Evolutionary conservation across 2,888 invertebrate species (phyloP), one percentile per base, ranked within the genome.

Genomic region (Tenthredo livida): DNA sequence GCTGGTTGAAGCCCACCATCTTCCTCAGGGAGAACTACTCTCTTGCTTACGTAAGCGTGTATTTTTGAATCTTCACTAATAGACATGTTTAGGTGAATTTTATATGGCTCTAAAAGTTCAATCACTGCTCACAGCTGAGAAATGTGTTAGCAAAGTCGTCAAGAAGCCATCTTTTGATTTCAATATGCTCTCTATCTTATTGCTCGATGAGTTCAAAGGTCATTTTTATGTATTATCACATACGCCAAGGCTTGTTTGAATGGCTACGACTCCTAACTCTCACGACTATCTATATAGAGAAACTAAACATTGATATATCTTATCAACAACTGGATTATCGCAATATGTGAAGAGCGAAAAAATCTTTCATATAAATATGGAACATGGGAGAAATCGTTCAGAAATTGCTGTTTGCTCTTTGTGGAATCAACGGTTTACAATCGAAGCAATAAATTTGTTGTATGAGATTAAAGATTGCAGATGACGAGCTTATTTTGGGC

Each of bases 1-100:
- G 89, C 90, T 29, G 91, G 88, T 70, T 86, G 84, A 29, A 90
- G 85, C 47, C 87, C 84, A 29, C 83, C 83, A 5, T 83, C 83
- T 47, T 83, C 83, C 29, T 89, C 85, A 3, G 87, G 86, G n/a
- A 91, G 86, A 77, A 91, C 88, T 15, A 87, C 87, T 85, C 87
- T 87, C 86, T 87, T 75, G 10, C 90, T 89, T 65, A 87, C 47
- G 61, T 89, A 90, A 78, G 89, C 87, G 54, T 65, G 85, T 70
- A 50, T 83, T 12, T 12, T 29, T 29, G 10, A 70, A 70, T 67
- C 33, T n/a, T 43, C 17, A 83, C 10, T 0, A 43, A 47, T 25
- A 47, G 70, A 83, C 83, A 83, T 83, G 61, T 47, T 70, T 7
- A 70, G n/a, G 29, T 17, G 25, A 15, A 40, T 40, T n/a, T 43